These are phyloP conservation scores for Stenolophus ochropezus DNA, from an alignment of 2,888 invertebrate species.

Conservation along the genomic window DNA sequence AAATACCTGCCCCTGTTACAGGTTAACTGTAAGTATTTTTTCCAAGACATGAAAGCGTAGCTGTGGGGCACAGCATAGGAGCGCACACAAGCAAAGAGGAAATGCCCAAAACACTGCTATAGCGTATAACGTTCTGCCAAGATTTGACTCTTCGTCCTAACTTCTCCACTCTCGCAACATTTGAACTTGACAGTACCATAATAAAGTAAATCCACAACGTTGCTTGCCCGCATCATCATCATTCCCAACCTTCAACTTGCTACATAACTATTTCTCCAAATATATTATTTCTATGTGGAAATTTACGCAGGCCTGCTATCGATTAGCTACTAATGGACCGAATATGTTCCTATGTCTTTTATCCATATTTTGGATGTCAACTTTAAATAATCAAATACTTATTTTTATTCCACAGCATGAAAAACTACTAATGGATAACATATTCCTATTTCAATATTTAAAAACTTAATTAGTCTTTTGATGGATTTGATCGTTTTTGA, in stretches of 20 bases:
- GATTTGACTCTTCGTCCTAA: constrained; percentile 35
- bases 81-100: constrained; percentile 43
- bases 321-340: too few relatives aligned
- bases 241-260: neutral
- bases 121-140: constrained; percentile 23
- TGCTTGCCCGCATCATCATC: neutral
- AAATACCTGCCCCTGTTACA: constrained; percentile 65
- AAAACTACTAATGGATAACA: too few relatives aligned
- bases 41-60: constrained; percentile 55
- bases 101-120: constrained; percentile 42
- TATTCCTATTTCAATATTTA: too few relatives aligned
- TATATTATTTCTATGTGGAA: neutral
- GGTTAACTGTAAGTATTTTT: constrained; percentile 54
- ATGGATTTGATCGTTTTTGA: too few relatives aligned
- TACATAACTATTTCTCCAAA: neutral
- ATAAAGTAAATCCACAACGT: neutral
- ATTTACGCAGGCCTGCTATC: too few relatives aligned
- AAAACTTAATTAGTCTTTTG: too few relatives aligned
- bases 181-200: constrained; percentile 34
- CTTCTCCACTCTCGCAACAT: constrained; percentile 19
- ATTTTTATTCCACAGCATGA: too few relatives aligned
- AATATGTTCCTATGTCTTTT: too few relatives aligned
- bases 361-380: too few relatives aligned
- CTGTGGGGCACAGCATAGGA: constrained; percentile 45
- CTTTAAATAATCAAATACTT: too few relatives aligned